phyloP scores from a whole-genome alignment of 2,888 invertebrate genomes.

The Eurytoma californica region DNA sequence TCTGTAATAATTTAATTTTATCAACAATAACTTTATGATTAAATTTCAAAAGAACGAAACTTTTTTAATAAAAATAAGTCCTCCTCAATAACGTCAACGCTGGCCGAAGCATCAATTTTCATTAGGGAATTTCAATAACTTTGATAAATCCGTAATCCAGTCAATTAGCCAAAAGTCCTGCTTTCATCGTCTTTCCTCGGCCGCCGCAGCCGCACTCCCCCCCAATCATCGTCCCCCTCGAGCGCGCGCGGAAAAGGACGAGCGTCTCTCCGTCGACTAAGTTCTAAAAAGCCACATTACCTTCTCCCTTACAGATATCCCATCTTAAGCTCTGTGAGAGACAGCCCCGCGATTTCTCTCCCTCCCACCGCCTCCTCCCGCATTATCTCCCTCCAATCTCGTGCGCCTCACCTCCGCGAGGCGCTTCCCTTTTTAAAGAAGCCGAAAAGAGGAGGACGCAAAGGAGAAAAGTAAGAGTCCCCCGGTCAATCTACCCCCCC shows the following conservation, averaged over 20 bases:
- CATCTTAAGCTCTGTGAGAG: constrained; percentile 24
- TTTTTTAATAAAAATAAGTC: neutral
- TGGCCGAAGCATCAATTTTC: neutral
- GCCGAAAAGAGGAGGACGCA: constrained; percentile 20
- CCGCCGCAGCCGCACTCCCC: neutral
- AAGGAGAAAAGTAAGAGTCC: constrained; percentile 19
- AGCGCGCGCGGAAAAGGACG: neutral
- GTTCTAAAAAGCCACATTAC: constrained; percentile 48
- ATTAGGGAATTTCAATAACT: too few relatives aligned
- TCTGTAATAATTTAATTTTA: too few relatives aligned
- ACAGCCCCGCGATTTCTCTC: constrained; percentile 26
- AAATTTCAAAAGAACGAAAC: neutral
- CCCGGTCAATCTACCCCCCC: constrained; percentile 49
- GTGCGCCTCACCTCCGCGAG: constrained; percentile 8
- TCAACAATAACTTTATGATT: too few relatives aligned
- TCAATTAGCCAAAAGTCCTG: neutral
- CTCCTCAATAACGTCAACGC: neutral
- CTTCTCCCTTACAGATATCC: constrained; percentile 29
- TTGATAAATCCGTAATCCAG: neutral
- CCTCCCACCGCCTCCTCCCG: neutral
- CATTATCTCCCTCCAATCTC: constrained; percentile 46
- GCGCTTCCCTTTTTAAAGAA: constrained; percentile 3
- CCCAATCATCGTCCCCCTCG: neutral
- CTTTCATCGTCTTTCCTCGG: neutral
- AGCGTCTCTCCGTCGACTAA: constrained; percentile 53